Evolutionary conservation across 30 jellyfish, hydroid and myxozoan genomes (phyloP).

Genomic region (Calvadosia cruxmelitensis): DNA sequence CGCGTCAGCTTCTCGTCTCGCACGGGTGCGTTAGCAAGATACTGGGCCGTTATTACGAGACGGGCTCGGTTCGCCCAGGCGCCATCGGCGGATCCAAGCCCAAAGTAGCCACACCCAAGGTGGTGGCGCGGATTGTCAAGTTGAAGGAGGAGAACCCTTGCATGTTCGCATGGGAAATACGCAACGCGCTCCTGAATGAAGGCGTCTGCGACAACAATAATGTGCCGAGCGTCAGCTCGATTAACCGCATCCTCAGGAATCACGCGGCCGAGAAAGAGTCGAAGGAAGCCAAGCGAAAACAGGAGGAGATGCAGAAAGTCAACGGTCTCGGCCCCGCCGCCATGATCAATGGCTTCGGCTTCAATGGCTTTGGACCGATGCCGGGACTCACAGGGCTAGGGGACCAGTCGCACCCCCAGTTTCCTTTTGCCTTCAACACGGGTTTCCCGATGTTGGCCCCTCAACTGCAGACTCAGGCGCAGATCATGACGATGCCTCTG

Average conservation of each 20-base stretch:
- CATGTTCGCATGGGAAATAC: slow-evolving; percentile 96
- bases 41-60: slow-evolving; percentile 93
- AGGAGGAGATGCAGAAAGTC: slow-evolving; percentile 83
- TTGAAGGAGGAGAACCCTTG: slow-evolving; percentile 96
- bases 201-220: slow-evolving; percentile 90
- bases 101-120: slow-evolving; percentile 96
- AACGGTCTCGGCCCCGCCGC: slow-evolving; percentile 71
- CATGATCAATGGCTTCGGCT: slow-evolving; percentile 67
- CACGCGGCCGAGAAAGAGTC: slow-evolving; percentile 98
- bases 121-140: slow-evolving; percentile 84
- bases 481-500: slow-evolving; percentile 70
- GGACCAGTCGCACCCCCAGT: slow-evolving; percentile 69
- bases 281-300: slow-evolving; percentile 87
- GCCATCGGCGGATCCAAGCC: slow-evolving; percentile 99
- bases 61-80: slow-evolving; percentile 99
- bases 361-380: slow-evolving; percentile 82
- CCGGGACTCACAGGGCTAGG: slow-evolving; percentile 62
- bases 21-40: slow-evolving; percentile 99
- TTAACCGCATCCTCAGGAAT: slow-evolving; percentile 75
- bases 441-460: slow-evolving; percentile 86
- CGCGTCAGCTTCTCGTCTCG: slow-evolving; percentile 85
- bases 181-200: slow-evolving; percentile 75
- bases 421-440: slow-evolving; percentile 86
- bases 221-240: slow-evolving; percentile 95
- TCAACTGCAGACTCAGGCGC: slow-evolving; percentile 74